These are phyloP conservation scores for Heliothis subflexa DNA, from an alignment of 1,140 invertebrate genomes.

Conservation along the genomic window DNA sequence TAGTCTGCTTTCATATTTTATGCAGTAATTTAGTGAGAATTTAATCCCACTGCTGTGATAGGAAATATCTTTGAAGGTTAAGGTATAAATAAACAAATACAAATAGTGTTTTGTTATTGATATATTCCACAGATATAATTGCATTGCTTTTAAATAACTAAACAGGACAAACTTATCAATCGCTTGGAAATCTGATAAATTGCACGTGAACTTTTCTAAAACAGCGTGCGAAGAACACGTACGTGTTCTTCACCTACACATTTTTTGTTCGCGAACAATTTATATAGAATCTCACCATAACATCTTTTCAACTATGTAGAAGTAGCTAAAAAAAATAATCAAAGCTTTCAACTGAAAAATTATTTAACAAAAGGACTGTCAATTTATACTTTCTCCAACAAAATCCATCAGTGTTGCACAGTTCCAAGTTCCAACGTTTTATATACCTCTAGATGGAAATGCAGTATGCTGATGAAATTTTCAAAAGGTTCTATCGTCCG, in stretches of 20 bases:
- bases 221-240: too few relatives aligned
- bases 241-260: too few relatives aligned
- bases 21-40: background rate
- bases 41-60: background rate
- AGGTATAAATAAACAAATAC: background rate
- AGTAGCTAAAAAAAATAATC: background rate
- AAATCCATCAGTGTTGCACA: background rate
- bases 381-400: background rate
- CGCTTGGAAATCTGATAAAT: too few relatives aligned
- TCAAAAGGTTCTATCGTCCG: conserved; percentile 14
- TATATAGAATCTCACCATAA: too few relatives aligned
- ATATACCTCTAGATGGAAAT: conserved; percentile 3
- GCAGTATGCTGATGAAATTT: conserved; percentile 22
- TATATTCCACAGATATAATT: too few relatives aligned
- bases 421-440: background rate
- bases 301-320: background rate
- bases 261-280: too few relatives aligned
- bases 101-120: background rate
- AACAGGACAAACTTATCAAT: too few relatives aligned
- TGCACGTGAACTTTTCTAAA: too few relatives aligned
- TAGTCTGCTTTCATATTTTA: background rate
- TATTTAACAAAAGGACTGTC: background rate
- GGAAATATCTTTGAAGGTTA: background rate
- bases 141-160: too few relatives aligned
- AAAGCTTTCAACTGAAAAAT: background rate